Evolutionary conservation across 2,888 invertebrate genomes (phyloP).

Genomic region (Cosmia pyralina): DNA sequence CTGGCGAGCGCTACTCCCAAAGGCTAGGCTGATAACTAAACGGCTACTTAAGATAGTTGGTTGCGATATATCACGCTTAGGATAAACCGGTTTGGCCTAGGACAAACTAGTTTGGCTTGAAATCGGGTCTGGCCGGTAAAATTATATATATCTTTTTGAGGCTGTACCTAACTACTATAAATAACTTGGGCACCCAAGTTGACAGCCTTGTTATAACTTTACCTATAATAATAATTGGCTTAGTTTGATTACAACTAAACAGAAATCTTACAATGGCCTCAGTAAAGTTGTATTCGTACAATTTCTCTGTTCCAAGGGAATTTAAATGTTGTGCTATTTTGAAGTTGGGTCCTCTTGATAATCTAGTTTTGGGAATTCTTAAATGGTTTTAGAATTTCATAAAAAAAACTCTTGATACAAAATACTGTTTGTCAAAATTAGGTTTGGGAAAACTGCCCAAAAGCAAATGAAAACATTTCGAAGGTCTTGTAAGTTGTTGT

Average conservation of each 20-base stretch:
- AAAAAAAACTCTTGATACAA: neutral
- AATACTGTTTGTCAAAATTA: neutral
- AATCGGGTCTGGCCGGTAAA: too few relatives aligned
- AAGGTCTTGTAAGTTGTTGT: neutral
- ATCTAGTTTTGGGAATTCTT: neutral
- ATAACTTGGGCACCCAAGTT: conserved; percentile 16
- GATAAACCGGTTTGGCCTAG: too few relatives aligned
- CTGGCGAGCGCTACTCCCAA: too few relatives aligned
- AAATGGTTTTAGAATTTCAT: conserved; percentile 6
- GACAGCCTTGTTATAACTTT: conserved; percentile 52
- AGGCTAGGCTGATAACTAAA: too few relatives aligned
- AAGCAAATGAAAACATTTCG: neutral
- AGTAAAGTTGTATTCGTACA: conserved; percentile 31
- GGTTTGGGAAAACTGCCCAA: neutral
- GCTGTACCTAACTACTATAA: conserved; percentile 13
- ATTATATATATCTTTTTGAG: neutral
- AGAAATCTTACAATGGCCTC: conserved; percentile 41
- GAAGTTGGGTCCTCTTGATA: conserved; percentile 10
- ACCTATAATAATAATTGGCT: conserved; percentile 58
- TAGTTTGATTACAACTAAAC: conserved; percentile 59
- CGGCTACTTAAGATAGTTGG: too few relatives aligned
- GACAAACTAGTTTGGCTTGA: too few relatives aligned
- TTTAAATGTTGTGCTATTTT: conserved; percentile 30
- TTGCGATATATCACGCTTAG: too few relatives aligned
- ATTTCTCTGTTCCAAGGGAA: conserved; percentile 18